Conservation (phyloP, 1,140 invertebrate species). For the Zaprionus gabonicus region DNA sequence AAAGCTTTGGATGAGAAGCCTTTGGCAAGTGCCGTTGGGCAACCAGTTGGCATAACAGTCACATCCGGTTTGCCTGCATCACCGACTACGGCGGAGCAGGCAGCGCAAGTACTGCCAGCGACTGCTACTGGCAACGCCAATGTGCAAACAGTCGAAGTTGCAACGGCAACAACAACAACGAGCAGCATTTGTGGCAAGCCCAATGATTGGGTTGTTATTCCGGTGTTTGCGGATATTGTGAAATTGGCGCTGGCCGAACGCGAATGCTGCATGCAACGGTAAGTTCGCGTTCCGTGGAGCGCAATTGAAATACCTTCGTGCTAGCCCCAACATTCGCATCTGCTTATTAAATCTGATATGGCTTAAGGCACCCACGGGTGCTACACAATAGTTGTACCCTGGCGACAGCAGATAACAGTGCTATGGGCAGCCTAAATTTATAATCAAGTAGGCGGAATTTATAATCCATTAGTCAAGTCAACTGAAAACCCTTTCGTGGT, state of each 20-base stretch:
- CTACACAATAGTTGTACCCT: neutral
- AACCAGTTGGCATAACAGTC: constrained; percentile 47
- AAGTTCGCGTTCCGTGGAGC: constrained; percentile 38
- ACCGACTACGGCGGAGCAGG: constrained; percentile 23
- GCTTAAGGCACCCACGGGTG: neutral
- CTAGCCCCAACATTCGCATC: neutral
- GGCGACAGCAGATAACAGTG: neutral
- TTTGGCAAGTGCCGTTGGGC: constrained; percentile 46
- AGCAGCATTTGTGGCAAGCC: constrained; percentile 59
- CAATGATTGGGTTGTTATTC: constrained; percentile 84
- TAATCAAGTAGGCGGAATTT: no score
- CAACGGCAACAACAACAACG: constrained; percentile 47
- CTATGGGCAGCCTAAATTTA: neutral
- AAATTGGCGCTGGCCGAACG: constrained; percentile 82
- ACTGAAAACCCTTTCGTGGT: no score
- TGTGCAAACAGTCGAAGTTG: constrained; percentile 23
- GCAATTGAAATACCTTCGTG: neutral
- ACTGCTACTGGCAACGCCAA: constrained; percentile 36
- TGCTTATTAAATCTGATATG: neutral
- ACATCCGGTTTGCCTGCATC: constrained; percentile 67
- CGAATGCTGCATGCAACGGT: constrained; percentile 82
- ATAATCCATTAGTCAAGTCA: no score
- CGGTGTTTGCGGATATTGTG: constrained; percentile 84
- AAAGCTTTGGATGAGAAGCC: constrained; percentile 47
- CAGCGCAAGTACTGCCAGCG: constrained; percentile 33